phyloP scores from a whole-genome alignment of 2,113 vertebrate genomes.

The Solenodon paradoxus region DNA sequence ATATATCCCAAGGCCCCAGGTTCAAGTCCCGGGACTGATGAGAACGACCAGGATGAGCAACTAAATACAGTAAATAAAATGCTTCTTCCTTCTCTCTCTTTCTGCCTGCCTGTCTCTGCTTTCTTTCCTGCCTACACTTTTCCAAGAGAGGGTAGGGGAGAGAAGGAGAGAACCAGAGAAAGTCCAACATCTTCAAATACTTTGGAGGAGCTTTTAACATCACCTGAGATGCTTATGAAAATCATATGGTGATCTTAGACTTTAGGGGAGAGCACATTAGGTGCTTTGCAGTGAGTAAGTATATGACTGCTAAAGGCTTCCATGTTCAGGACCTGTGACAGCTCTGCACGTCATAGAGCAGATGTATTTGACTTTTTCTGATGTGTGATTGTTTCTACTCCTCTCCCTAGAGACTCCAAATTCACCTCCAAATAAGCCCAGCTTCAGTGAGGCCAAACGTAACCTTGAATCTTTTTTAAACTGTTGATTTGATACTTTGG shows the following conservation, averaged over 20 bases:
- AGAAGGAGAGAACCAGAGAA: no score
- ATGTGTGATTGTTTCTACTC: neutral
- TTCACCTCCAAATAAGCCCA: neutral
- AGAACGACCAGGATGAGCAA: no score
- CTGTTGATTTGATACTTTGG: neutral
- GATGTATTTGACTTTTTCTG: neutral
- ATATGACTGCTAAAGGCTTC: neutral
- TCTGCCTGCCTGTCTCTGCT: no score
- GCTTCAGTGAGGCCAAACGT: neutral
- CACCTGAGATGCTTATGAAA: neutral
- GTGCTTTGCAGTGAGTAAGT: neutral
- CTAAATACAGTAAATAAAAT: no score
- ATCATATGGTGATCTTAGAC: neutral
- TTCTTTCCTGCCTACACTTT: no score
- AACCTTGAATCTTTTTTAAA: neutral
- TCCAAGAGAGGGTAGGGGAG: no score
- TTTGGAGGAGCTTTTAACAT: neutral
- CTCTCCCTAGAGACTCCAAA: neutral
- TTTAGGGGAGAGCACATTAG: neutral
- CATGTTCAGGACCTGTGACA: neutral
- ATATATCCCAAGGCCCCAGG: no score
- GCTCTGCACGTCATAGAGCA: neutral
- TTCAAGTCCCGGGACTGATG: no score
- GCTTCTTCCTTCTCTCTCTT: no score
- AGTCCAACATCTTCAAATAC: neutral